Percentiles rank a stretch among this genome's conserved stretches.
Conservation (phyloP, 2,888 invertebrate species). For the Camponotus fellah region DNA sequence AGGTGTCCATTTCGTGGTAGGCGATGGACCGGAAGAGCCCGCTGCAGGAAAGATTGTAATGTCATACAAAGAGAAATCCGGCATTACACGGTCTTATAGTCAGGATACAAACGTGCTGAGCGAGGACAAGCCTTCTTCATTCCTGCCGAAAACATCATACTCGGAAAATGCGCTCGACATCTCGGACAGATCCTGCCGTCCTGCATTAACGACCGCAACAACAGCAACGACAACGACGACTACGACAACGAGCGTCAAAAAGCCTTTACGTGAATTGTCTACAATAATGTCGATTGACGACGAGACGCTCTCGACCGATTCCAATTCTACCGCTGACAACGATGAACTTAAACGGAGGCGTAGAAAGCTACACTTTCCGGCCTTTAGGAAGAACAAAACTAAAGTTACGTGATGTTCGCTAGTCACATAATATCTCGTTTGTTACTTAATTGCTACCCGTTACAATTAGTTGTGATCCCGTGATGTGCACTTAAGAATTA, state of each 20-base stretch:
- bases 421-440: constrained; percentile 70
- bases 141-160: constrained; percentile 86
- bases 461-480: constrained; percentile 64
- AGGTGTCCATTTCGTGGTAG: constrained; percentile 82
- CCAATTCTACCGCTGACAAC: constrained; percentile 89
- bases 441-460: constrained; percentile 69
- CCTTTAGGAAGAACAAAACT: constrained; percentile 89
- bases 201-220: neutral
- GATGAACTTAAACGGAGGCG: constrained; percentile 89
- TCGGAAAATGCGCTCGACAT: constrained; percentile 87
- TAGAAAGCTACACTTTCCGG: constrained; percentile 88
- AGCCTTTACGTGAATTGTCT: constrained; percentile 79
- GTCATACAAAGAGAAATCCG: constrained; percentile 61
- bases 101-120: constrained; percentile 86
- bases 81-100: constrained; percentile 87
- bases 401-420: constrained; percentile 82
- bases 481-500: constrained; percentile 69
- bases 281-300: constrained; percentile 87
- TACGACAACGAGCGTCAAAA: constrained; percentile 49
- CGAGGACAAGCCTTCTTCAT: constrained; percentile 76
- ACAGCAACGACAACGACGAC: neutral
- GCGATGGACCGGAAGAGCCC: constrained; percentile 76
- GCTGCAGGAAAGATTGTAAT: constrained; percentile 21
- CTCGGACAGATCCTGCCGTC: constrained; percentile 49
- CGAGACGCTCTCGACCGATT: constrained; percentile 90